Evolutionary conservation across 2,888 invertebrate species (phyloP).

Genomic region (Volucella inanis): DNA sequence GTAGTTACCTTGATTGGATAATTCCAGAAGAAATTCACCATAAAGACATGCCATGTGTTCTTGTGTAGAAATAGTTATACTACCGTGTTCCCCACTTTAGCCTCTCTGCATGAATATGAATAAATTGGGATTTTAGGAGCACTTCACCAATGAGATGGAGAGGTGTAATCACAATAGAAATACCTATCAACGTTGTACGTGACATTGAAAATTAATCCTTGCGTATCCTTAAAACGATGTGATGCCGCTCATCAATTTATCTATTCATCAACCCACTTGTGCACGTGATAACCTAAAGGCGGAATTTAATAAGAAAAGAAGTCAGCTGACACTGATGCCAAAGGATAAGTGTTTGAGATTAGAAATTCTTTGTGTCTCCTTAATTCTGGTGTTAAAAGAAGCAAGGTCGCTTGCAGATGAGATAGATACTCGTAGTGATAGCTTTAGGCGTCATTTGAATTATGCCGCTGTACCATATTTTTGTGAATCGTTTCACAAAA

Average conservation of each 20-base stretch:
- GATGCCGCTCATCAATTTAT: constrained; percentile 70
- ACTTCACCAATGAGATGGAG: constrained; percentile 52
- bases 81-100: background rate
- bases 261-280: constrained; percentile 69
- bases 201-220: constrained; percentile 73
- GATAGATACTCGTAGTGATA: too few relatives aligned
- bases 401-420: constrained; percentile 11
- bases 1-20: constrained; percentile 32
- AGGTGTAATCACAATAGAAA: constrained; percentile 61
- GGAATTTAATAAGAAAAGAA: constrained; percentile 62
- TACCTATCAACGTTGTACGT: constrained; percentile 69
- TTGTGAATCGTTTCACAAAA: too few relatives aligned
- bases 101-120: constrained; percentile 34
- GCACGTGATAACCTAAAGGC: constrained; percentile 68
- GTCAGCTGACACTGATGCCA: constrained; percentile 51
- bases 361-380: background rate
- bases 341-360: background rate
- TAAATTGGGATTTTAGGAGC: constrained; percentile 53
- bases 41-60: constrained; percentile 22
- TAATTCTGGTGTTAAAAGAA: constrained; percentile 15
- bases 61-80: background rate
- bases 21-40: constrained; percentile 16
- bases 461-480: too few relatives aligned
- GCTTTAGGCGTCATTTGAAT: too few relatives aligned
- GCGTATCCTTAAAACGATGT: constrained; percentile 61